phyloP scores from a whole-genome alignment of 2,797 vertebrate species.

The Xiphophorus birchmanni region DNA sequence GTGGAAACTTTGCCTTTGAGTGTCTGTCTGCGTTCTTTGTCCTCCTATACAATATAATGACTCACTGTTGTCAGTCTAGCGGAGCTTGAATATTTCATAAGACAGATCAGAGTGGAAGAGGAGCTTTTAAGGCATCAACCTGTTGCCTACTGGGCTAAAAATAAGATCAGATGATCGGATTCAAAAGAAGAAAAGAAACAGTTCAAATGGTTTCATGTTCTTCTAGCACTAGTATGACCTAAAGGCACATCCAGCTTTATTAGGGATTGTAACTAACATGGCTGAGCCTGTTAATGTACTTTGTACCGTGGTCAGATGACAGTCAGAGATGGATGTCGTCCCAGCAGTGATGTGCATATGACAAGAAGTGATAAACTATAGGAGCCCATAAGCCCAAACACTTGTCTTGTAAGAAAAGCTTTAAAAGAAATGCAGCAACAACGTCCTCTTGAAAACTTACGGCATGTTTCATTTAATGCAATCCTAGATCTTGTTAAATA shows the following conservation, averaged over 20 bases:
- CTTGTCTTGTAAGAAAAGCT: neutral
- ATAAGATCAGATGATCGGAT: neutral
- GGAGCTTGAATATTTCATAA: slow-evolving; percentile 70
- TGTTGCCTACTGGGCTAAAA: neutral
- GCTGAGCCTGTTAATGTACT: slow-evolving; percentile 47
- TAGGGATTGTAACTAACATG: neutral
- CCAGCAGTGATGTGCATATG: slow-evolving; percentile 34
- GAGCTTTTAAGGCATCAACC: slow-evolving; percentile 28
- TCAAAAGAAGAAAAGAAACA: neutral
- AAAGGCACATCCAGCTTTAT: neutral
- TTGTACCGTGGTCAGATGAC: slow-evolving; percentile 66
- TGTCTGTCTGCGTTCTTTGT: slow-evolving; percentile 19
- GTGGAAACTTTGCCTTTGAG: slow-evolving; percentile 19
- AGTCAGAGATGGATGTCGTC: slow-evolving; percentile 16
- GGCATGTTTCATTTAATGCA: neutral
- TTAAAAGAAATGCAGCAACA: neutral
- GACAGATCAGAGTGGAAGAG: slow-evolving; percentile 60
- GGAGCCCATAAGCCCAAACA: neutral
- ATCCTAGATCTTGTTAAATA: neutral
- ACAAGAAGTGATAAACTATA: neutral
- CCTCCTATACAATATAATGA: slow-evolving; percentile 50
- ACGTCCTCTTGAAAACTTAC: neutral
- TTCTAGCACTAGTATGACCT: neutral
- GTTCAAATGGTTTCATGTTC: neutral
- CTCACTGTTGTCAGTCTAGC: slow-evolving; percentile 50